These are phyloP conservation scores for Papilio helenus DNA, from an alignment of 1,140 invertebrate genomes.

Conservation along the genomic window DNA sequence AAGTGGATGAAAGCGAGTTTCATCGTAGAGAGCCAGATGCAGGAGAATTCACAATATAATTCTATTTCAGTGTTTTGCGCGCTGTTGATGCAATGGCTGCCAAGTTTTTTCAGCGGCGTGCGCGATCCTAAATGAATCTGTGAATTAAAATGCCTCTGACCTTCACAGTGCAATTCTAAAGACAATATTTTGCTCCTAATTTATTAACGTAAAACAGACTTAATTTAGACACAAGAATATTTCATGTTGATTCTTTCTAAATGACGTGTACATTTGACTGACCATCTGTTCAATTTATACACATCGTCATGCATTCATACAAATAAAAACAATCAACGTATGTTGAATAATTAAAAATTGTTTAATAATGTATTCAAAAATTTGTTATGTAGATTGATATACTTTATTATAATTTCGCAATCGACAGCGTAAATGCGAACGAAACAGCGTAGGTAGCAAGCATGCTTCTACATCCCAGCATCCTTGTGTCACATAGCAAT, in stretches of 20 bases:
- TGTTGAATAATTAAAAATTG: background rate
- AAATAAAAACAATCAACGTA: background rate
- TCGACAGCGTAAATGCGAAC: background rate
- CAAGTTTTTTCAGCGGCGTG: conserved; percentile 19
- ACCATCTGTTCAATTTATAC: background rate
- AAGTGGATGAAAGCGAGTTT: conserved; percentile 5
- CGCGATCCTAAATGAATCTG: background rate
- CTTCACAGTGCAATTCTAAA: background rate
- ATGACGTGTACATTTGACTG: background rate
- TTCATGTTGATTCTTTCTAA: too few species aligned
- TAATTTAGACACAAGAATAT: background rate
- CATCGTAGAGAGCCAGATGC: background rate
- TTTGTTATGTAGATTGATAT: background rate
- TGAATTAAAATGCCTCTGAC: conserved; percentile 6
- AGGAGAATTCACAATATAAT: conserved; percentile 6
- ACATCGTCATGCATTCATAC: background rate
- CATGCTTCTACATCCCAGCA: background rate
- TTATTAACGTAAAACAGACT: background rate
- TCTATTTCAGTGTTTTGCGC: conserved; percentile 19
- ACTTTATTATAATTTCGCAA: background rate
- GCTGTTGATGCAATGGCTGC: background rate
- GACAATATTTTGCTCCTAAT: background rate
- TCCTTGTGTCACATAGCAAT: conserved; percentile 4
- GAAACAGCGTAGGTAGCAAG: background rate
- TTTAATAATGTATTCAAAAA: background rate